Evolutionary conservation across 2,113 vertebrate genomes (phyloP).

Genomic region (Carollia perspicillata): DNA sequence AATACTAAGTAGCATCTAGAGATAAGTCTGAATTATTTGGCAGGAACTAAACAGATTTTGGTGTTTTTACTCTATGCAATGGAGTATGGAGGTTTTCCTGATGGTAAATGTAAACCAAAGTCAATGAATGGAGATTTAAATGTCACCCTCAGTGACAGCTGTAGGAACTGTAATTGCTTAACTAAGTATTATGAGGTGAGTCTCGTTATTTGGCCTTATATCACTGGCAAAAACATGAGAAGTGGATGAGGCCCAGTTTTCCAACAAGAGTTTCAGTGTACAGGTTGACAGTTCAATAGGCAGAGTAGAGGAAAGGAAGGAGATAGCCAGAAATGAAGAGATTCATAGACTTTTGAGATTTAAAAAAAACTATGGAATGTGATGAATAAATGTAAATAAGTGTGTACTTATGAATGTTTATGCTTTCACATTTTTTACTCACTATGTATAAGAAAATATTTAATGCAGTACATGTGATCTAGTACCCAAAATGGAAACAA

Average conservation of each 20-base stretch:
- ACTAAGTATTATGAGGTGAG: background rate
- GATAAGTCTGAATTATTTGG: background rate
- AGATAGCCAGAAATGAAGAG: background rate
- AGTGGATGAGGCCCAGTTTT: background rate
- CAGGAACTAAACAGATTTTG: background rate
- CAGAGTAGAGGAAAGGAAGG: background rate
- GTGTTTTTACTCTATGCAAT: background rate
- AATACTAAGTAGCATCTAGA: background rate
- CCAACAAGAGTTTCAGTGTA: background rate
- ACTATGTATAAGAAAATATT: background rate
- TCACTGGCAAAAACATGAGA: background rate
- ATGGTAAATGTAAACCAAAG: background rate
- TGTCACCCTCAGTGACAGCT: background rate
- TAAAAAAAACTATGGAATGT: background rate
- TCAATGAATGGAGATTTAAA: background rate
- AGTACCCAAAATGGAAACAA: background rate
- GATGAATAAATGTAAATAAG: background rate
- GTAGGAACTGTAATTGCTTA: background rate
- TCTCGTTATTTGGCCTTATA: background rate
- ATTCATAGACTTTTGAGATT: background rate
- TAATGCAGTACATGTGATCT: background rate
- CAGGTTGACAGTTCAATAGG: background rate
- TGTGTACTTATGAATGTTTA: background rate
- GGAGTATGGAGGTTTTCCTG: background rate
- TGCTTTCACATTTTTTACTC: background rate